phyloP scores from a whole-genome alignment of 2,888 invertebrate genomes.

The Athrips mouffetella region DNA sequence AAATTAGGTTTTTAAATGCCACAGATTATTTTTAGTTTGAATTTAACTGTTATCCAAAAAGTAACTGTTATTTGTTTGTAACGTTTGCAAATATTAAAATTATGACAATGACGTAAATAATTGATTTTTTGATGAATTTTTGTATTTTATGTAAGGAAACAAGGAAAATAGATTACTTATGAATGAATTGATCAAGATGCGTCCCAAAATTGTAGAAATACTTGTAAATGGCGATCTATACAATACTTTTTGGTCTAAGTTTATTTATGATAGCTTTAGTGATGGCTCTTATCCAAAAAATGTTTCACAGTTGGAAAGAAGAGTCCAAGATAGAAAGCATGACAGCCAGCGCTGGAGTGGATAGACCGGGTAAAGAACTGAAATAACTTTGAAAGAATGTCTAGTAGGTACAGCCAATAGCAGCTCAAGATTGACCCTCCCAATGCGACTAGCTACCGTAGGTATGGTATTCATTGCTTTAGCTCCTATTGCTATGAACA shows the following conservation, averaged over 20 bases:
- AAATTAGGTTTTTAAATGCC: constrained; percentile 7
- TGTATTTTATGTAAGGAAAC: constrained; percentile 7
- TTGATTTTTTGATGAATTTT: background rate
- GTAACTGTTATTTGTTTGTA: background rate
- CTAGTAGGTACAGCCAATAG: too few relatives aligned
- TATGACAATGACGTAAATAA: background rate
- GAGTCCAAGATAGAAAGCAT: constrained; percentile 61
- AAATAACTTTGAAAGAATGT: background rate
- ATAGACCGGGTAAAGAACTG: constrained; percentile 52
- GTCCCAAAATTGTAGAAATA: constrained; percentile 6
- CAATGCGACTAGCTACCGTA: too few relatives aligned
- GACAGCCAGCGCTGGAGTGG: constrained; percentile 30
- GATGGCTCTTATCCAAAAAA: constrained; percentile 63
- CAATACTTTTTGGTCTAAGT: constrained; percentile 66
- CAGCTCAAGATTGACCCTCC: too few relatives aligned
- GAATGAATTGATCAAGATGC: constrained; percentile 19
- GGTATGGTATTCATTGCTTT: too few relatives aligned
- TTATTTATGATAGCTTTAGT: constrained; percentile 69
- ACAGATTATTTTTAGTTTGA: background rate
- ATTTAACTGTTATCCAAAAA: background rate
- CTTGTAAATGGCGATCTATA: constrained; percentile 62
- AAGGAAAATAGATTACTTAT: background rate
- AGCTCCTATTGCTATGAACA: background rate
- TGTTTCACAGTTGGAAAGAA: constrained; percentile 67
- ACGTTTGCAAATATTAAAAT: background rate